Evolutionary conservation across 2,113 vertebrate species (phyloP), one percentile per base, ranked within the genome.

Genomic region (Furnarius figulus): DNA sequence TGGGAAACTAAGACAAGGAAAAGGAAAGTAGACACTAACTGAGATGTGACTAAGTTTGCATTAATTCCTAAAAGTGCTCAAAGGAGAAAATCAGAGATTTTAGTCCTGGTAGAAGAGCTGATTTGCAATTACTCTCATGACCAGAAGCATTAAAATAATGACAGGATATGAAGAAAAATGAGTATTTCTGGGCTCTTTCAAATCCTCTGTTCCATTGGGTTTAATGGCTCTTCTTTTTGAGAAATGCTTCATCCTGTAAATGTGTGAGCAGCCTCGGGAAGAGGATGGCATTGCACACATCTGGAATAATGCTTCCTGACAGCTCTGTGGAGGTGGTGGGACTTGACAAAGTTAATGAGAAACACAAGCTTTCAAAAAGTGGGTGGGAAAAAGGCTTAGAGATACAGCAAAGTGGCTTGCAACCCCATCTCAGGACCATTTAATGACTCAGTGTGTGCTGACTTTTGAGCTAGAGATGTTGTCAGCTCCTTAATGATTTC

Each of bases 261-360:
- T 0, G 22, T 52, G 72, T 55, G 27, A 87, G 18, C 77, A 81
- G 76, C 80, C 27, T 5, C 37, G 21, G 47, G 72, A 67, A 16
- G 47, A 85, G 62, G 78, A 81, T 90, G 87, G 95, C 87, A 80
- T 40, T 30, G 42, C 42, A 73, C 87, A 92, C 87, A 92, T 87
- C 82, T 95, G 92, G 92, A 88, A 77, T 78, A 86, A 71, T 28
- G 12, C 79, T 90, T 33, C 67, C 12, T 28, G 21, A 37, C 46
- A 42, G 77, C 87, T 67, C 89, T 61, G 85, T n/a, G 92, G 82
- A 88, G 90, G 68, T 94, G 85, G 63, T 78, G 76, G 90, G 79
- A 22, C 90, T 96, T 50, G 67, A 53, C 55, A 68, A 67, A 67
- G 66, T 40, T 96, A 75, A 96, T 49, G 85, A 92, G 85, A 94